Conservation (phyloP, 2,888 invertebrate species). For the Malthinus flaveolus region DNA sequence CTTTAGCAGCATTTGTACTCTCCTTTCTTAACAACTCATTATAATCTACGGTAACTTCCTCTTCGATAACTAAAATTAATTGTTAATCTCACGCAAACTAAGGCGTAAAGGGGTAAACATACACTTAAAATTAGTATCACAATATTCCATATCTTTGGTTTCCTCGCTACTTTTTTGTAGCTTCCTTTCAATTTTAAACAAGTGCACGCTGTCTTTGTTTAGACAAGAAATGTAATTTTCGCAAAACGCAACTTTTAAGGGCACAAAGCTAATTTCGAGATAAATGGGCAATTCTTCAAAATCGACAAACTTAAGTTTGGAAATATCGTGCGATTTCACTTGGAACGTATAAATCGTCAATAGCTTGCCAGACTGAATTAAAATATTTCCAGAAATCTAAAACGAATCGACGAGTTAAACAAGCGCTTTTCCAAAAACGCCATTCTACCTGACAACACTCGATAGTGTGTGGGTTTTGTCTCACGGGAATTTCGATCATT, state of each 20-base stretch:
- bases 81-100: background rate
- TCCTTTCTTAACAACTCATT: conserved; percentile 46
- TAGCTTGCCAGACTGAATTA: conserved; percentile 53
- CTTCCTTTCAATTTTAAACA: conserved; percentile 59
- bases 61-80: conserved; percentile 15
- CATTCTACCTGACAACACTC: conserved; percentile 63
- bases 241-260: conserved; percentile 62
- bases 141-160: conserved; percentile 24
- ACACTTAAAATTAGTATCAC: conserved; percentile 40
- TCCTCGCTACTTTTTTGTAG: conserved; percentile 7
- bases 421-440: background rate
- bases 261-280: conserved; percentile 66
- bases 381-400: conserved; percentile 51
- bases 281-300: conserved; percentile 69
- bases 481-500: conserved; percentile 74
- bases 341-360: conserved; percentile 63
- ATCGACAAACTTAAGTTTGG: conserved; percentile 69
- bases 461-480: conserved; percentile 61
- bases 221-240: conserved; percentile 71
- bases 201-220: conserved; percentile 63
- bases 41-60: conserved; percentile 45
- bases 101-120: conserved; percentile 36
- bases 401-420: conserved; percentile 9
- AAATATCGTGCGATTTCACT: conserved; percentile 68
- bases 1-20: conserved; percentile 39